Percentiles rank a stretch among this genome's conserved stretches.
Evolutionary conservation across 1,140 invertebrate genomes (phyloP).

Genomic region (Microvelia longipes): DNA sequence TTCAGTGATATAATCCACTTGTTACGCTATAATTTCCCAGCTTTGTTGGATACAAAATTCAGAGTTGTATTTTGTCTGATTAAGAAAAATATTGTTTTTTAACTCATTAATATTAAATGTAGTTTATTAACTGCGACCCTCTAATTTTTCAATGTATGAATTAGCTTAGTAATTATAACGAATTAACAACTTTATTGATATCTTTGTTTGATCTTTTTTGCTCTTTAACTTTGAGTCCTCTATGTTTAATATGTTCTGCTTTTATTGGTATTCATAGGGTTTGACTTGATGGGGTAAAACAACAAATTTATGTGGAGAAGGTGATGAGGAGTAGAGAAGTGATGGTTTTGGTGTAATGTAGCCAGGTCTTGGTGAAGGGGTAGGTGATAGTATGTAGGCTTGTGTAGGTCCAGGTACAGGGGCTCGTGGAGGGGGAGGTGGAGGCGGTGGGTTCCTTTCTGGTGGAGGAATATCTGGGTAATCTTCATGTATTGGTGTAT

Average conservation of each 20-base stretch:
- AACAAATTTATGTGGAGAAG: background rate
- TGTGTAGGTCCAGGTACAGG: background rate
- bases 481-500: background rate
- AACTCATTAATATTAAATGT: too few species aligned
- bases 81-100: too few species aligned
- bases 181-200: too few species aligned
- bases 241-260: background rate
- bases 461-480: conserved; percentile 1
- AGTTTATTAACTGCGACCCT: too few species aligned
- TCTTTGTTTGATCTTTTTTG: too few species aligned
- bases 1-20: too few species aligned
- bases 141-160: too few species aligned
- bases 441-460: background rate
- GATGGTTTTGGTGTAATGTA: background rate
- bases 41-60: too few species aligned
- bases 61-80: too few species aligned
- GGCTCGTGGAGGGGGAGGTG: background rate
- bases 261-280: background rate
- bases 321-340: background rate
- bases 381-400: background rate
- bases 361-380: background rate
- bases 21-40: too few species aligned
- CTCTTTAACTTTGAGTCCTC: too few species aligned
- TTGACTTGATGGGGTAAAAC: background rate
- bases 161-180: too few species aligned